Conservation (phyloP, 2,888 invertebrate genomes). For the Callimorpha dominula region DNA sequence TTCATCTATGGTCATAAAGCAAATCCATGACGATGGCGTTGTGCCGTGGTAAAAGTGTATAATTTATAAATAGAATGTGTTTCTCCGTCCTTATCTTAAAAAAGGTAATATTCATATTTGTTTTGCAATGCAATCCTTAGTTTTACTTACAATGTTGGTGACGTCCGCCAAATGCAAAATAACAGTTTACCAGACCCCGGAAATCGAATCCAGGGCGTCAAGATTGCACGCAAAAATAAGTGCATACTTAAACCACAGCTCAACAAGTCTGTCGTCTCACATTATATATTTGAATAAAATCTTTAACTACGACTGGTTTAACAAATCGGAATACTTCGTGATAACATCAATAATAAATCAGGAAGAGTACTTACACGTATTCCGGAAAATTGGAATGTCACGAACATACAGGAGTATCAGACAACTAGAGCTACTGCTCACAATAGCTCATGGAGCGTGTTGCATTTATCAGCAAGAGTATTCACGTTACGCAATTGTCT, state of each 20-base stretch:
- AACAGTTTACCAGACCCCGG: too few species aligned
- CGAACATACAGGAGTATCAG: not conserved
- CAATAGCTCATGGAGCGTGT: slow-evolving; percentile 55
- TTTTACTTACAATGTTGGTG: too few species aligned
- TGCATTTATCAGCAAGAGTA: slow-evolving; percentile 15
- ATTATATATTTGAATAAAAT: not conserved
- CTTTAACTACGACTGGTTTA: not conserved
- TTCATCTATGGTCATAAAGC: too few species aligned
- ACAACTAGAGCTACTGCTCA: slow-evolving; percentile 24
- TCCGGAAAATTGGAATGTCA: slow-evolving; percentile 9
- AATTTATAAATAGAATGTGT: too few species aligned
- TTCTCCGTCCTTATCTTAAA: too few species aligned
- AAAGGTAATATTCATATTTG: too few species aligned
- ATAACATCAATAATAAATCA: not conserved
- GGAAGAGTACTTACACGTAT: not conserved
- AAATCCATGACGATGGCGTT: too few species aligned
- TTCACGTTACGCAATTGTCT: slow-evolving; percentile 32
- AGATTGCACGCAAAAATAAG: not conserved
- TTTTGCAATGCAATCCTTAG: too few species aligned
- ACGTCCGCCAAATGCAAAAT: too few species aligned
- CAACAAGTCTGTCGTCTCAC: not conserved
- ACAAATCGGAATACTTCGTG: not conserved
- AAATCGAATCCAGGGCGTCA: not conserved
- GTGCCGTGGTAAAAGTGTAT: too few species aligned
- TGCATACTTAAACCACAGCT: not conserved